Conservation (phyloP, 2,797 vertebrate genomes). For the Balearica regulorum region DNA sequence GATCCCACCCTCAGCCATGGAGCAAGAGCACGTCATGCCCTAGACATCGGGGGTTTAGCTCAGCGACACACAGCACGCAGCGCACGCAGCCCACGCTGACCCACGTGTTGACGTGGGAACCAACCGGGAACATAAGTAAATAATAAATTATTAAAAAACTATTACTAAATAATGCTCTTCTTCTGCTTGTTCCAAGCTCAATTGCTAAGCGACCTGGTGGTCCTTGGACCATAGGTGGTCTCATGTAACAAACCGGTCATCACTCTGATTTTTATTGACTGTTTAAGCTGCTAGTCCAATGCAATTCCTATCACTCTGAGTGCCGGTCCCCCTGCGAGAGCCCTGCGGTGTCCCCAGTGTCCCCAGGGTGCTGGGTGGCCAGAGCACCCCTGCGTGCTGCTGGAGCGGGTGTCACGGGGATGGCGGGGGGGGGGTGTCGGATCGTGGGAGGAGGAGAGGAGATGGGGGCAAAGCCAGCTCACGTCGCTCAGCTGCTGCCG, state of each 20-base stretch:
- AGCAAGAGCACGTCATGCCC: too few relatives aligned
- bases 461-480: not conserved
- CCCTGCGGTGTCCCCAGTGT: too few relatives aligned
- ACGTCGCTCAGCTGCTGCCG: not conserved
- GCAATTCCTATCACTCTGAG: not conserved
- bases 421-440: fast-evolving
- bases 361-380: not conserved
- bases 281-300: not conserved
- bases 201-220: not conserved
- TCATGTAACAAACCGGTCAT: not conserved
- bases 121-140: not conserved
- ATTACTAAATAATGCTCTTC: not conserved
- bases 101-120: fast-evolving
- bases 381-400: not conserved
- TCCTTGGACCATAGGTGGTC: not conserved
- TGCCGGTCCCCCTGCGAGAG: not conserved
- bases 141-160: not conserved
- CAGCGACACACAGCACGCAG: not conserved
- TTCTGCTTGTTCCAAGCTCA: not conserved
- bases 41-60: too few relatives aligned
- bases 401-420: not conserved
- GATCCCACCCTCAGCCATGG: too few relatives aligned
- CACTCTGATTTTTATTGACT: not conserved
- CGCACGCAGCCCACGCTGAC: not conserved
- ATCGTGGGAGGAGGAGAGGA: not conserved